Evolutionary conservation across 2,888 invertebrate species (phyloP), one percentile per base, ranked within the genome.

Genomic region (Campoplex nolae): DNA sequence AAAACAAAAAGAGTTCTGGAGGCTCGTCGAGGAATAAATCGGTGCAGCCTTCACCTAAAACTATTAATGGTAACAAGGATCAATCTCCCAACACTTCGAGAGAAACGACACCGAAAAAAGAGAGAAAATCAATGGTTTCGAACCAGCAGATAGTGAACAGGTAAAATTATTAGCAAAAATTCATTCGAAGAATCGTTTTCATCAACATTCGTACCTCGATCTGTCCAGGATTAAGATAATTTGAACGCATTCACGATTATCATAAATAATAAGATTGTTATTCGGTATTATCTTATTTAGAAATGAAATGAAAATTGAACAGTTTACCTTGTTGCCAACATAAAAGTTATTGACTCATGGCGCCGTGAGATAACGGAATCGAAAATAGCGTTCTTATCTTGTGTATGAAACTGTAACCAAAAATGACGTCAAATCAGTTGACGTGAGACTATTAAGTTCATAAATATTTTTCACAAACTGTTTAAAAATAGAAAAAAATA

Each of bases 1-100:
- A 96, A 90, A 95, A 95, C 87, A 93, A 94, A 54, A 95, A 95
- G 89, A 95, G 95, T 71, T 91, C 92, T 9, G 91, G 94, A 2
- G 92, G 91, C 62, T 90, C 94, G 28, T 92, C 94, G 8, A 91
- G 94, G 16, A 94, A 91, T 70, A 94, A 94, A 87, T 90, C 92
- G 3, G 62, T 90, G 23, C 93, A 93, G 45, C 89, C 92, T 2
- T 89, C 91, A 3, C 83, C 90, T 88, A 93, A 88, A 48, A 88
- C 94, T 67, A 94, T 93, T 68, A 95, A 95, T 90, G 92, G 95
- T 7, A 96, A 95, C 89, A 93, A 94, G 54, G 95, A 95, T 88
- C 92, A 93, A 35, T 95, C 96, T 93, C 92, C 96, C 94, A 89
- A 95, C 94, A 95, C 83, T 91, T 85, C 95, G 92, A 88, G 94